Base-by-base conservation (phyloP, 2,888 invertebrate species). In the Idaea straminata region DNA sequence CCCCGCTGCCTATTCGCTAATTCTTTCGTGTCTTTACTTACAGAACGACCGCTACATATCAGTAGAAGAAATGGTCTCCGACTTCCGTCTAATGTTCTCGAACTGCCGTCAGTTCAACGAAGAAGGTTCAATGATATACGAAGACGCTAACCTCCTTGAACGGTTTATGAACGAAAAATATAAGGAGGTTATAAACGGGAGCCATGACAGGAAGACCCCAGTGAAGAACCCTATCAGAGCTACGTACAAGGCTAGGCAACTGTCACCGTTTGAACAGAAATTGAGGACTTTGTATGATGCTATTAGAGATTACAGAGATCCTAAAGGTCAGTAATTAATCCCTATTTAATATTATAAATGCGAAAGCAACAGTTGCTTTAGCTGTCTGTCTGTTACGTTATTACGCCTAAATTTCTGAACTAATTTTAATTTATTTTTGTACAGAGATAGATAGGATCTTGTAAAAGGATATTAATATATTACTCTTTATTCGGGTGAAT, bases 91-190 rank as follows among this genome's bases (percentile, higher is more conserved):
- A n/a, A 99, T 99, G 99, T 99, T 99, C 88, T 95, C 96, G 66
- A 99, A 99, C 89, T 99, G 99, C 80, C 96, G 98, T 0, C 97
- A 97, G 75, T 99, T 98, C 87, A 99, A 99, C 84, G 99, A 99
- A 87, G 92, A 99, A 86, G 96, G 97, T 10, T 99, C 99, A 0
- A 95, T 96, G 83, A 98, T 99, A 74, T 99, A 98, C 80, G 97
- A 98, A 77, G 99, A 99, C 89, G 98, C 99, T 3, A 97, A 96
- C 79, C 95, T 96, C 36, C 92, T 99, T 64, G 98, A 99, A 82
- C 95, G 96, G 70, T 95, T 97, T 5, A 91, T 99, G 71, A 95
- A 95, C 83, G 97, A 97, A 67, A 97, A 97, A 84, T 93, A 98
- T 0, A 96, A 95, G 74, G 97, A 97, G 67, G 87, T 96, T 35